Evolutionary conservation across 2,797 vertebrate genomes (phyloP), one percentile per base, ranked within the genome.

Genomic region (Odontamblyopus lacepedii): DNA sequence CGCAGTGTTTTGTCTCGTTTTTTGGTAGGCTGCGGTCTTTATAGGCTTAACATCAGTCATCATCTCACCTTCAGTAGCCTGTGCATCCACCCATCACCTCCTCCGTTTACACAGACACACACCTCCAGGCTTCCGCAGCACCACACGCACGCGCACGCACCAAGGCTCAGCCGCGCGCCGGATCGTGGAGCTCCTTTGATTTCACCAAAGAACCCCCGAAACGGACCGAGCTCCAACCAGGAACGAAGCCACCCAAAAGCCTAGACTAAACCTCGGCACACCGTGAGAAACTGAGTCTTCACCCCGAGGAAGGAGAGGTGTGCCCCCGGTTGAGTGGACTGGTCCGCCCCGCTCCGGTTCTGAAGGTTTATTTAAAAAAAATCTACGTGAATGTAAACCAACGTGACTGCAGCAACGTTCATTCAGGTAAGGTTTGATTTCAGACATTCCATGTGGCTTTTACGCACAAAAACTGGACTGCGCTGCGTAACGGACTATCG

Each of bases 151-250:
- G 26, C 74, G 53, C 67, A 19, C 75, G 16, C 70, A 18, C 64
- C 23, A 56, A 48, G 29, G 38, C n/a, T 29, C 41, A 30, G n/a
- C 48, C 23, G n/a, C 72, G 57, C 53, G 82, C 48, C 80, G 48
- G 70, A 71, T 69, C 67, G 67, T 27, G 59, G 44, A 29, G 63
- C 63, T 44, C n/a, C 32, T 66, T 51, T 66, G 64, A 66, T 66
- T 66, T 50, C 64, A 6, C 9, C 26, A 44, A 18, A 18, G 8
- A 48, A 15, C 32, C 35, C 18, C 63, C 9, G 38, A 38, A 63
- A 63, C 62, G n/a, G n/a, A 64, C 63, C 63, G 61, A 38, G 30
- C 61, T 38, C 55, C 26, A n/a, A 26, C 55, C 55, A 12, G 11
- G 55, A 23, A 6, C 62, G 12, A 26, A 41, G 23, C 35, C 35